phyloP scores from a whole-genome alignment of 2,888 invertebrate genomes.

The Pseudanteris insignis region DNA sequence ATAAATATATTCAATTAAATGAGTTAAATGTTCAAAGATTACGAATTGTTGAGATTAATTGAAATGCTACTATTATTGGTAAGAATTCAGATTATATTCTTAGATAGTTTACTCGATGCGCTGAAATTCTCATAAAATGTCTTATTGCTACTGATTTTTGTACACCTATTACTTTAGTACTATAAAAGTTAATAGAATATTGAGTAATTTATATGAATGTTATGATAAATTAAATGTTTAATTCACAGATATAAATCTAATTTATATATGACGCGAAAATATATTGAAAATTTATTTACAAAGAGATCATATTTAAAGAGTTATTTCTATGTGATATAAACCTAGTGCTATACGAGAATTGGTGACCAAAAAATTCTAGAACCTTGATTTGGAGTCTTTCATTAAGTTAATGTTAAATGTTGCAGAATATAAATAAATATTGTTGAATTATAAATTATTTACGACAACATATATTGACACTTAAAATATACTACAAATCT shows the following conservation, averaged over 20 bases:
- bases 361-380: constrained; percentile 22
- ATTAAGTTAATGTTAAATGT: constrained; percentile 37
- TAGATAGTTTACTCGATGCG: constrained; percentile 33
- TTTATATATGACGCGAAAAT: constrained; percentile 32
- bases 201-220: constrained; percentile 40
- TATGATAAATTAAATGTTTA: constrained; percentile 37
- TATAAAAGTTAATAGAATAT: constrained; percentile 33
- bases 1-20: constrained; percentile 23
- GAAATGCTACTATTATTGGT: constrained; percentile 32
- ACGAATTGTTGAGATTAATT: constrained; percentile 36
- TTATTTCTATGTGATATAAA: constrained; percentile 38
- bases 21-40: constrained; percentile 15
- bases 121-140: constrained; percentile 22
- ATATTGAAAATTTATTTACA: constrained; percentile 28
- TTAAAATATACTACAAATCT: constrained; percentile 38
- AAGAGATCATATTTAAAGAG: constrained; percentile 23
- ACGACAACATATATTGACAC: constrained; percentile 38
- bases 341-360: constrained; percentile 28
- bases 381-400: constrained; percentile 19
- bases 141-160: constrained; percentile 35
- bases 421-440: constrained; percentile 35
- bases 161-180: constrained; percentile 29
- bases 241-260: constrained; percentile 27
- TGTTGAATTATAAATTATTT: constrained; percentile 42
- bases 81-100: constrained; percentile 32